Percentiles rank a stretch among this genome's conserved stretches.
Conservation (phyloP, 2,797 vertebrate species). For the Enteromius viviparus region DNA sequence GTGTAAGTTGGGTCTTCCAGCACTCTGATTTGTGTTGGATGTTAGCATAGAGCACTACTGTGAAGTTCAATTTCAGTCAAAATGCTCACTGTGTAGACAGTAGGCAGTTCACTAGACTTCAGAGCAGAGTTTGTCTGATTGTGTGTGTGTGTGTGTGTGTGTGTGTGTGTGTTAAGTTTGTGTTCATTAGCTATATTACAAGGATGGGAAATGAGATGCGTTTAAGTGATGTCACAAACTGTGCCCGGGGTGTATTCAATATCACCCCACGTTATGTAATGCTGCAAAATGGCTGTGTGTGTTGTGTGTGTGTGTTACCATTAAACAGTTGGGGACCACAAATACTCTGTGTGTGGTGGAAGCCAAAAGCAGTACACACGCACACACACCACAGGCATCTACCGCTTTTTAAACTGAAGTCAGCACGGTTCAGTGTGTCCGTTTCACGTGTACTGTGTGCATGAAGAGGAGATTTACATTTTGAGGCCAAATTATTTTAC, state of each 20-base stretch:
- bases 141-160: neutral
- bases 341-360: conserved; percentile 31
- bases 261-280: conserved; percentile 37
- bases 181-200: conserved; percentile 38
- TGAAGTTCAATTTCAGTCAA: neutral
- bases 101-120: neutral
- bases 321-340: conserved; percentile 41
- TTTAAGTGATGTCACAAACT: conserved; percentile 48
- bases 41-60: neutral
- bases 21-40: neutral
- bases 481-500: neutral
- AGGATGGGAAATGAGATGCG: conserved; percentile 26
- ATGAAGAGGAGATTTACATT: neutral
- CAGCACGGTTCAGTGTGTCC: neutral
- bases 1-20: neutral
- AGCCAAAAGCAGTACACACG: conserved; percentile 1
- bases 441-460: neutral
- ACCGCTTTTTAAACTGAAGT: conserved; percentile 32
- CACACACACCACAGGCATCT: conserved; percentile 13
- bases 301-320: conserved; percentile 16
- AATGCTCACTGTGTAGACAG: neutral
- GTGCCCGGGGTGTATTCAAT: conserved; percentile 40
- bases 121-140: neutral
- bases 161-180: conserved; percentile 11
- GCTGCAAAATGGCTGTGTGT: conserved; percentile 23